Percentiles rank a stretch among this genome's conserved stretches.
Evolutionary conservation across 2,113 vertebrate genomes (phyloP).

Genomic region (Telmatochromis bifrenatus): DNA sequence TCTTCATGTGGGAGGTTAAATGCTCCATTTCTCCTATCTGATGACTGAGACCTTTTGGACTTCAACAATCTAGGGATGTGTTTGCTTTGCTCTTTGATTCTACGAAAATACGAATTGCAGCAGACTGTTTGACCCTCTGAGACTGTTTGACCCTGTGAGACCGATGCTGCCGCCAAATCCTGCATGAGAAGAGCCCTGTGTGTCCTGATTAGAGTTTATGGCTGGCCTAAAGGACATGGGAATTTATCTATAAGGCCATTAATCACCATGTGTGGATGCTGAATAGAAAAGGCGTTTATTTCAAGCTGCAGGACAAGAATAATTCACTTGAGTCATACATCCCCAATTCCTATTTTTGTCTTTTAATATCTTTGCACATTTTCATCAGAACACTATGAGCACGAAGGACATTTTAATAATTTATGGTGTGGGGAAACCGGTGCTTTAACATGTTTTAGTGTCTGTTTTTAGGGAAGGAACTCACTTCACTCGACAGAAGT

Average conservation of each 20-base stretch:
- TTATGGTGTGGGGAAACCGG: slow-evolving; percentile 20
- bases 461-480: slow-evolving; percentile 45
- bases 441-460: slow-evolving; percentile 49
- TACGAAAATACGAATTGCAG: background rate
- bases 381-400: slow-evolving; percentile 26
- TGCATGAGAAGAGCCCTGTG: background rate
- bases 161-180: background rate
- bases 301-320: background rate
- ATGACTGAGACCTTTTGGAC: slow-evolving; percentile 1
- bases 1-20: background rate
- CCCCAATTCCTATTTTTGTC: slow-evolving; percentile 53
- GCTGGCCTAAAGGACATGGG: background rate
- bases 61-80: background rate
- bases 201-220: background rate
- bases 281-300: background rate
- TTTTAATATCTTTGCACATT: slow-evolving; percentile 44
- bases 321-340: slow-evolving; percentile 14
- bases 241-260: background rate
- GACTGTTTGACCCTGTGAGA: background rate
- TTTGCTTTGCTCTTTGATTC: background rate
- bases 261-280: background rate
- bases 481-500: slow-evolving; percentile 53
- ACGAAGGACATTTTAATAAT: slow-evolving; percentile 23
- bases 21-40: background rate
- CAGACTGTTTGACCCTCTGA: background rate